Conservation (phyloP, 1,140 invertebrate genomes). For the Sycophaga agraensis region DNA sequence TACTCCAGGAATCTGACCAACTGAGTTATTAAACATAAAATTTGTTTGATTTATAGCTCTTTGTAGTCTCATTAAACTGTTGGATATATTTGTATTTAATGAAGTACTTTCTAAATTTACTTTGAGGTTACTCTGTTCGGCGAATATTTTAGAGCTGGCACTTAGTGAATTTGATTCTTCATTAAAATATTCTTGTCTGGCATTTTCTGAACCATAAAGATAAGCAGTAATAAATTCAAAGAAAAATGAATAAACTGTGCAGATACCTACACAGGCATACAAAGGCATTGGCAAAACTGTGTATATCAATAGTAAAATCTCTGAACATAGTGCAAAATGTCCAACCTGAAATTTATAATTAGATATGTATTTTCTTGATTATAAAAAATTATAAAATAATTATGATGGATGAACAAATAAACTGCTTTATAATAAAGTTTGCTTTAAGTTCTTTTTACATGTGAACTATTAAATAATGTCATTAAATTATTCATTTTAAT, state of each 20-base stretch:
- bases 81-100: background rate
- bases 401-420: too few species aligned
- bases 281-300: conserved; percentile 90
- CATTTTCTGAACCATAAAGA: conserved; percentile 35
- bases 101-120: background rate
- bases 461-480: too few species aligned
- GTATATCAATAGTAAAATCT: conserved; percentile 88
- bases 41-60: background rate
- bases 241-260: conserved; percentile 75
- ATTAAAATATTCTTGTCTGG: background rate
- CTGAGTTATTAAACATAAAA: background rate
- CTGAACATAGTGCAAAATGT: conserved; percentile 81
- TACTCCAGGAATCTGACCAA: conserved; percentile 9
- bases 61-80: background rate
- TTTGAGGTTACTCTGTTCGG: background rate
- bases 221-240: conserved; percentile 71
- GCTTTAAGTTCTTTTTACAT: too few species aligned
- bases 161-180: background rate
- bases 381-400: too few species aligned
- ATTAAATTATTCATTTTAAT: too few species aligned
- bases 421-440: too few species aligned
- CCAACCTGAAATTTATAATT: conserved; percentile 51
- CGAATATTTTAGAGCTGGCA: background rate
- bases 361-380: background rate
- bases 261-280: conserved; percentile 78